phyloP scores from a whole-genome alignment of 2,113 vertebrate genomes.

The Physeter macrocephalus region DNA sequence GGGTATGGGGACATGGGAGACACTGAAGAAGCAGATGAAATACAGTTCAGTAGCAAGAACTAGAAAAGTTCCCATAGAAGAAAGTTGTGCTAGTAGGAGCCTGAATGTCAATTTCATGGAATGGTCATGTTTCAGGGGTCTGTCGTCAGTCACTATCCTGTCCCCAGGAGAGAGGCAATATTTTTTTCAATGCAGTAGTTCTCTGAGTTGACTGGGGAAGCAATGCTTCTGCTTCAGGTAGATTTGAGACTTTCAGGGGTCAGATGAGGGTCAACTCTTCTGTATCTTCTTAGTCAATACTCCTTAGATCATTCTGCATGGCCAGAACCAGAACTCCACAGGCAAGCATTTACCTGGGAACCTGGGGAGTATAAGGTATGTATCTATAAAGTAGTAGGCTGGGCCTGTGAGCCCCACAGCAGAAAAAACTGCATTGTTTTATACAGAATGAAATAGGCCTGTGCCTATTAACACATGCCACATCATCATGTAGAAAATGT shows the following conservation, averaged over 20 bases:
- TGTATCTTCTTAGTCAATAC: neutral
- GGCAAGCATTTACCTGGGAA: neutral
- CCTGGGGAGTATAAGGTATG: neutral
- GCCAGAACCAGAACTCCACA: neutral
- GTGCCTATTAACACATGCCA: accelerated
- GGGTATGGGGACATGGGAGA: accelerated
- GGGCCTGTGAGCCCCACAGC: neutral
- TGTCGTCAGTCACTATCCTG: neutral
- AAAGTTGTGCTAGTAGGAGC: neutral
- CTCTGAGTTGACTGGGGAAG: neutral
- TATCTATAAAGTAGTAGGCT: neutral
- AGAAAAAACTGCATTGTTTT: neutral
- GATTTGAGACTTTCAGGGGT: neutral
- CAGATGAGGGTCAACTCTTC: neutral
- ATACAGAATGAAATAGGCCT: neutral
- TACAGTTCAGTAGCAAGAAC: neutral
- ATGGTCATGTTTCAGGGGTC: neutral
- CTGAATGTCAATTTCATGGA: neutral
- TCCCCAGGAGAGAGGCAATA: neutral
- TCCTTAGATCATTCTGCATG: neutral
- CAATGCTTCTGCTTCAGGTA: neutral
- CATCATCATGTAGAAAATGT: neutral
- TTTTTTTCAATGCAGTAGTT: too few species aligned
- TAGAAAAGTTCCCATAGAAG: neutral
- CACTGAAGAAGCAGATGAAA: neutral